Percentiles rank a stretch among this genome's conserved stretches.
Evolutionary conservation across 1,140 invertebrate species (phyloP).

Genomic region (Drosophila tristis): DNA sequence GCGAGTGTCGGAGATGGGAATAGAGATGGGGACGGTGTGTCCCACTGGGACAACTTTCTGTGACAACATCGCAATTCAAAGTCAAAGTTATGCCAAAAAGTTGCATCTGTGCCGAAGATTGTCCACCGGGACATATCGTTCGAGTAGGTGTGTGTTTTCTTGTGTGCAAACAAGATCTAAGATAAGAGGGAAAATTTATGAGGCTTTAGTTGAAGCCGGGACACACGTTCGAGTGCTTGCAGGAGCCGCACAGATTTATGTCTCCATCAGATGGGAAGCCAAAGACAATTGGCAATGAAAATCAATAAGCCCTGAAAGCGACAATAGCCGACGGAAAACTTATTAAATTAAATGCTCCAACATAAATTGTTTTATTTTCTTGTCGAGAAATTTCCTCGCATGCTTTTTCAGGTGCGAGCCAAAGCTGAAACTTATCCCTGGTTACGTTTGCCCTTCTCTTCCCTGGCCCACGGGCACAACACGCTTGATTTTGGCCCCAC

Average conservation of each 20-base stretch:
- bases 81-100: slow-evolving; percentile 53
- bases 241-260: slow-evolving; percentile 50
- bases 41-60: slow-evolving; percentile 37
- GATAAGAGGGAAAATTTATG: slow-evolving; percentile 24
- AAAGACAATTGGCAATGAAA: slow-evolving; percentile 56
- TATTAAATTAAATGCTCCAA: slow-evolving; percentile 64
- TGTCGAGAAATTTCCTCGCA: too few relatives aligned
- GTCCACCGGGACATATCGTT: neutral
- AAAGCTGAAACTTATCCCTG: slow-evolving; percentile 27
- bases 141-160: neutral
- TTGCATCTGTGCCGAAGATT: slow-evolving; percentile 30
- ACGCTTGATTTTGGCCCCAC: slow-evolving; percentile 25
- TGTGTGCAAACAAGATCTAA: slow-evolving; percentile 28
- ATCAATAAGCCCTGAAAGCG: slow-evolving; percentile 77
- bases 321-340: slow-evolving; percentile 49
- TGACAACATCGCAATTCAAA: slow-evolving; percentile 46
- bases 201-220: neutral
- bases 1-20: too few relatives aligned
- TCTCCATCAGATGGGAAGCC: slow-evolving; percentile 47
- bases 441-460: neutral
- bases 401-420: slow-evolving; percentile 23
- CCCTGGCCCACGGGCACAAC: slow-evolving; percentile 13
- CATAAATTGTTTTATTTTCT: slow-evolving; percentile 33
- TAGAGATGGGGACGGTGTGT: slow-evolving; percentile 1
- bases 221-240: neutral